Conservation (phyloP, 2,888 invertebrate genomes). For the Polyommatus icarus region DNA sequence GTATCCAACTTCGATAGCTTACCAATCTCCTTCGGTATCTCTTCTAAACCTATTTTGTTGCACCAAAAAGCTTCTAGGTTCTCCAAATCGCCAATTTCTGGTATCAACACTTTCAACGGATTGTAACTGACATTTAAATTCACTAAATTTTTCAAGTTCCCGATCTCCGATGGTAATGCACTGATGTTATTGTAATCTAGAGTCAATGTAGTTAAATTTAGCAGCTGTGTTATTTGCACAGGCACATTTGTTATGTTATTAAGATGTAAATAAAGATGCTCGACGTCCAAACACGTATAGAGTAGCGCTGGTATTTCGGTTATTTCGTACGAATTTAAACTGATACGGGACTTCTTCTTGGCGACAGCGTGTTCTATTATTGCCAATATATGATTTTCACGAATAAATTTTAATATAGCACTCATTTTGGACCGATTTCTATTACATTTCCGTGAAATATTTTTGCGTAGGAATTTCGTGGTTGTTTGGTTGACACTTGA, state of each 20-base stretch:
- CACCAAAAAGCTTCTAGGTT: slow-evolving; percentile 85
- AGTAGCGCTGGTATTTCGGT: slow-evolving; percentile 80
- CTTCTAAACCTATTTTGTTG: slow-evolving; percentile 78
- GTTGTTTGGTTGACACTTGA: slow-evolving; percentile 41
- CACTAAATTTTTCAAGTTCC: slow-evolving; percentile 79
- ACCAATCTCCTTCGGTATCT: slow-evolving; percentile 82
- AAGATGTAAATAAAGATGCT: slow-evolving; percentile 82
- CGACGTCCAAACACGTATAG: slow-evolving; percentile 78
- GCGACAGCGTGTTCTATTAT: slow-evolving; percentile 83
- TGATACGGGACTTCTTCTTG: slow-evolving; percentile 80
- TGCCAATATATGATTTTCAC: slow-evolving; percentile 84
- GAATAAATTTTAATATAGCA: slow-evolving; percentile 84
- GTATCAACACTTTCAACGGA: slow-evolving; percentile 78
- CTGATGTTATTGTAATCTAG: slow-evolving; percentile 84
- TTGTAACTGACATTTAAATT: slow-evolving; percentile 85
- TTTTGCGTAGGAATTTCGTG: slow-evolving; percentile 56
- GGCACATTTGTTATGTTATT: slow-evolving; percentile 80
- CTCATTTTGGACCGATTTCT: slow-evolving; percentile 77
- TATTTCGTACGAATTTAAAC: slow-evolving; percentile 84
- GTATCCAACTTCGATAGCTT: slow-evolving; percentile 82
- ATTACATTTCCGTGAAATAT: slow-evolving; percentile 59
- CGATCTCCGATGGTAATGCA: slow-evolving; percentile 81
- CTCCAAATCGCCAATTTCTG: slow-evolving; percentile 81
- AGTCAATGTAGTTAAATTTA: slow-evolving; percentile 81
- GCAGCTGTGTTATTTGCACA: slow-evolving; percentile 72